Evolutionary conservation across 2,888 invertebrate genomes (phyloP), one percentile per base, ranked within the genome.

Genomic region (Griposia aprilina): DNA sequence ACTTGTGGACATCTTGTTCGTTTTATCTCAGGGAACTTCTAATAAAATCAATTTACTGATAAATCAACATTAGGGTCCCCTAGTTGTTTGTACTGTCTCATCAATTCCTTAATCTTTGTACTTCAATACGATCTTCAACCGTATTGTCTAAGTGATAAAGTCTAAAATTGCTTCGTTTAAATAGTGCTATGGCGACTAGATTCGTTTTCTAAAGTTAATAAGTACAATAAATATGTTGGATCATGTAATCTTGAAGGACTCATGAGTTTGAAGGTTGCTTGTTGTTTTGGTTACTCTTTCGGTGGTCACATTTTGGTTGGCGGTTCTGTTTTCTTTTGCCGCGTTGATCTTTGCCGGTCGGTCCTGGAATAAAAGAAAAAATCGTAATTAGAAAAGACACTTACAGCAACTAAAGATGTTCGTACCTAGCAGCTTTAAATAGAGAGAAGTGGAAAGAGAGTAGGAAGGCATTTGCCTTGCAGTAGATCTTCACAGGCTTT

Each of bases 171-270:
- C 93, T 95, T 94, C 93, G 92, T 94, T 94, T 94, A 95, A 95
- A 94, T 94, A 96, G 95, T 96, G 96, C 96, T 96, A 95, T 94
- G 92, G 94, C 94, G 96, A 97, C 96, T 97, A 97, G 96, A 97
- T 94, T 97, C 94, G 96, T 96, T 93, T 91, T 93, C 90, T 93
- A 95, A 94, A 94, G 93, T 90, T 93, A 93, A 94, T 94, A 93
- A 93, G 92, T 95, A 94, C 91, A 94, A 95, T 96, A 95, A 96
- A 96, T 96, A 94, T 88, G 92, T 92, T 91, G 93, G 92, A 95
- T 96, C 96, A 96, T 95, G 96, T 96, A 92, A 94, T 94, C 96
- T 93, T 93, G 90, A 76, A 90, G 90, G 95, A 95, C 88, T 94
- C 96, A 95, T 96, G 95, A 95, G 94, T 96, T 92, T 95, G 93